Base-by-base conservation (phyloP, 2,113 vertebrate species). In the Nasalis larvatus region DNA sequence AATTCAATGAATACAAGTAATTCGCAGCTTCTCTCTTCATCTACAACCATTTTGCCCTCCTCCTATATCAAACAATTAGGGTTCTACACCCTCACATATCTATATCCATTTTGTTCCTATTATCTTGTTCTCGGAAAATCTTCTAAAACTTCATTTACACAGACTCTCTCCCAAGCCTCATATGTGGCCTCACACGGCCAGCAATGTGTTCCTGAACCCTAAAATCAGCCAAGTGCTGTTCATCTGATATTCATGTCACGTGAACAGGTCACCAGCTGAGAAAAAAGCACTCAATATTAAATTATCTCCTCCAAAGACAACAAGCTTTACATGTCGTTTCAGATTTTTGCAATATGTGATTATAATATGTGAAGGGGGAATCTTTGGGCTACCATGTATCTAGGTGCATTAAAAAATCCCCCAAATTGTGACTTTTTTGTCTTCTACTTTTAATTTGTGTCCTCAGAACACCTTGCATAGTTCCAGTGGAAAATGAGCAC, bases 381-480 rank as follows among this genome's bases (percentile, higher is more conserved):
- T 32, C n/a, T 84, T 77, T 30, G 16, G 3, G 45, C 20, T 76
- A 17, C 54, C 27, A 11, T 32, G 9, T 27, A 40, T 25, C 11
- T 37, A 11, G 6, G 47, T 32, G 56, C 21, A 37, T 66, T 66
- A 47, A 58, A 63, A 74, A 74, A 42, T 17, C 16, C 4, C 37
- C 47, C 35, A 71, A 80, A 71, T 54, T 86, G 9, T 78, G 21
- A 68, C 37, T 9, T 66, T 97, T 93, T 84, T 69, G n/a, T 91
- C 63, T 86, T 94, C 91, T 78, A 12, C 3, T 84, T 91, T 71
- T 86, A 80, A 89, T 54, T 49, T 93, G n/a, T 82, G 63, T 92
- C 69, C 54, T 60, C 42, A 93, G 49, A 60, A 69, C 27, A 93
- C 42, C 83, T 91, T 93, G 80, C 54, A 58, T 42, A 69, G 35